Evolutionary conservation across 2,113 vertebrate species (phyloP).

Genomic region (Euleptes europaea): DNA sequence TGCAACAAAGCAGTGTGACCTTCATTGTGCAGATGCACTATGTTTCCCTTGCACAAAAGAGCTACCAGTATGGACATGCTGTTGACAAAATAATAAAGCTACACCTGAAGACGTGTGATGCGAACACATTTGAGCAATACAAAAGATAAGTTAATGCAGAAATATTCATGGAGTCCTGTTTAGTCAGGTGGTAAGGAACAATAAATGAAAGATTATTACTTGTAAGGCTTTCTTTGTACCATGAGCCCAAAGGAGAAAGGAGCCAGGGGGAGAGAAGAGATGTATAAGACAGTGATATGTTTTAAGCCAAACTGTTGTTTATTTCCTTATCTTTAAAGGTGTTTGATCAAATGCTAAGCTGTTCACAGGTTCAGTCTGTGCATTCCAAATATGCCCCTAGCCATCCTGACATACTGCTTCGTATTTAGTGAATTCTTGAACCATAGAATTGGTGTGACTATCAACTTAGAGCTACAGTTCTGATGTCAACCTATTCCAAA

Average conservation of each 20-base stretch:
- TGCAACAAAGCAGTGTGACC: conserved; percentile 28
- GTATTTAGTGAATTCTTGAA: not conserved
- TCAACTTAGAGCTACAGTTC: not conserved
- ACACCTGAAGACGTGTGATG: not conserved
- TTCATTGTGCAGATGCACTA: conserved; percentile 13
- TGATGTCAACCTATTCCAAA: not conserved
- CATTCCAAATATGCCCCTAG: not conserved
- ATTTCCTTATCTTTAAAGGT: not conserved
- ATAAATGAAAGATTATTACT: conserved; percentile 24
- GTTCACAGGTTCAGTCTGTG: not conserved
- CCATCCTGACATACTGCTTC: not conserved
- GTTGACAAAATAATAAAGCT: not conserved
- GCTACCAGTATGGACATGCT: not conserved
- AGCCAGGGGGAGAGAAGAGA: not conserved
- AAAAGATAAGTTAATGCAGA: conserved; percentile 31
- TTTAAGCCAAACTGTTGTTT: not conserved
- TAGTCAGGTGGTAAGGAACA: conserved; percentile 36
- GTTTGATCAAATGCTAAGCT: conserved; percentile 7
- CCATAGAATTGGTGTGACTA: not conserved
- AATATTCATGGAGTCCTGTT: conserved; percentile 21
- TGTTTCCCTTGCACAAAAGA: conserved; percentile 22
- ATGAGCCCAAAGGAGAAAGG: not conserved
- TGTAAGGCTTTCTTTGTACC: conserved; percentile 25
- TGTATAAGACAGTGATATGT: not conserved
- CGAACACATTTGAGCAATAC: conserved; percentile 27